Conservation (phyloP, 2,888 invertebrate genomes). For the Seira sanloemensis region DNA sequence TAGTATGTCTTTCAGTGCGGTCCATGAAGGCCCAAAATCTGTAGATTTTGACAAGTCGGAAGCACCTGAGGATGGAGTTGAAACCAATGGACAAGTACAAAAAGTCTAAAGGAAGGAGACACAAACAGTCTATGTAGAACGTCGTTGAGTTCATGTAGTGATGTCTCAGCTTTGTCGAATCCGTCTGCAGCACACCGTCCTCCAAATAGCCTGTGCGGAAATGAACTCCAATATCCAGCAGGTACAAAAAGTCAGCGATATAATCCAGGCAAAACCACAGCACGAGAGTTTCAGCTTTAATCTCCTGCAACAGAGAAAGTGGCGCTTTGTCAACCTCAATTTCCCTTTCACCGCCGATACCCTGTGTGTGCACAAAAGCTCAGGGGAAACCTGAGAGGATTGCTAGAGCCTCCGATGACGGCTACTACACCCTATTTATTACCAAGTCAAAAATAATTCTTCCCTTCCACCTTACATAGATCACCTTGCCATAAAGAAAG, state of each 20-base stretch:
- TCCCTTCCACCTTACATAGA: too few species aligned
- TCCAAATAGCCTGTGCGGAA: slow-evolving; percentile 98
- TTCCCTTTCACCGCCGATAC: too few species aligned
- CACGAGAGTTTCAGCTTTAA: slow-evolving; percentile 84
- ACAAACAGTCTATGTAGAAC: slow-evolving; percentile 99
- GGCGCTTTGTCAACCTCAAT: too few species aligned
- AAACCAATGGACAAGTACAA: slow-evolving; percentile 96
- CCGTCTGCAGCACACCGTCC: slow-evolving; percentile 98
- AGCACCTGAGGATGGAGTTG: slow-evolving; percentile 88
- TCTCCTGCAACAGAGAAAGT: slow-evolving; percentile 75
- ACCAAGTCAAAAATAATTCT: too few species aligned
- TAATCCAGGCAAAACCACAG: slow-evolving; percentile 99
- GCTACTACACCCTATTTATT: too few species aligned
- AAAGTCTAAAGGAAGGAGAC: slow-evolving; percentile 97
- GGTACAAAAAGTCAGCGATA: slow-evolving; percentile 95
- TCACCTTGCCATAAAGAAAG: too few species aligned
- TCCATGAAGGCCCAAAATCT: slow-evolving; percentile 99
- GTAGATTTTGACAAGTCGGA: slow-evolving; percentile 85
- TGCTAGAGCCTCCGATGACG: too few species aligned
- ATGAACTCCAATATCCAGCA: slow-evolving; percentile 97
- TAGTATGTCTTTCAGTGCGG: slow-evolving; percentile 97
- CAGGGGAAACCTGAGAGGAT: too few species aligned
- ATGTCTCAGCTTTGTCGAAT: slow-evolving; percentile 92
- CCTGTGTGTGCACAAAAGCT: too few species aligned
- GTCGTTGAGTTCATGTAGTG: slow-evolving; percentile 99